Evolutionary conservation across 2,113 vertebrate species (phyloP).

Genomic region (Menura novaehollandiae): DNA sequence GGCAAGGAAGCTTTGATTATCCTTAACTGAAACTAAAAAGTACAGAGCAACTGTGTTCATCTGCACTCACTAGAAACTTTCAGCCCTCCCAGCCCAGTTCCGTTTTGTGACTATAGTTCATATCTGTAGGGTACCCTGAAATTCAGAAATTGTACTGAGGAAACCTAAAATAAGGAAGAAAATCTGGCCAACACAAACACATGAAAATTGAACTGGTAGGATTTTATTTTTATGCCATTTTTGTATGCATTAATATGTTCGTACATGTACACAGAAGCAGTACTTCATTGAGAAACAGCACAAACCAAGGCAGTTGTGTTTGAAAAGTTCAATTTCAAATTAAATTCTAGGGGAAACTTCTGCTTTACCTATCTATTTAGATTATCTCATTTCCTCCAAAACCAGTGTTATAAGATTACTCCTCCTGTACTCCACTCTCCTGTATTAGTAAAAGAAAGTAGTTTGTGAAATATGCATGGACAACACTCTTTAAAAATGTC

Average conservation of each 20-base stretch:
- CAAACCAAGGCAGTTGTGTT: neutral
- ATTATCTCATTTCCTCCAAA: neutral
- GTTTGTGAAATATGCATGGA: neutral
- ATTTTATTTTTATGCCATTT: neutral
- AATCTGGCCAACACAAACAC: neutral
- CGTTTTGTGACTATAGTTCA: neutral
- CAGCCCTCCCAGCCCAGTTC: neutral
- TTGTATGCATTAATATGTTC: neutral
- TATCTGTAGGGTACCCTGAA: neutral
- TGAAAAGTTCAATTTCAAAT: neutral
- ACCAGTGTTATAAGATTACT: neutral
- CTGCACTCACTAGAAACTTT: neutral
- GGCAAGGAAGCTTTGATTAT: neutral
- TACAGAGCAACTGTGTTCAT: neutral
- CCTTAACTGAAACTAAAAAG: neutral
- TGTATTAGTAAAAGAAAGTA: neutral
- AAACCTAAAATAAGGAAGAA: neutral
- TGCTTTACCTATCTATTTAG: neutral
- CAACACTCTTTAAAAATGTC: neutral
- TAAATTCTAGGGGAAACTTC: neutral
- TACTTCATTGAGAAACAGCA: neutral
- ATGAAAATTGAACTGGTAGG: neutral
- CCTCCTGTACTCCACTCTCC: fast-evolving
- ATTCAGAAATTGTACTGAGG: neutral
- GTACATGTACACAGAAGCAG: neutral